phyloP scores from a whole-genome alignment of 2,113 vertebrate species.

The Thalassarche chlororhynchos region DNA sequence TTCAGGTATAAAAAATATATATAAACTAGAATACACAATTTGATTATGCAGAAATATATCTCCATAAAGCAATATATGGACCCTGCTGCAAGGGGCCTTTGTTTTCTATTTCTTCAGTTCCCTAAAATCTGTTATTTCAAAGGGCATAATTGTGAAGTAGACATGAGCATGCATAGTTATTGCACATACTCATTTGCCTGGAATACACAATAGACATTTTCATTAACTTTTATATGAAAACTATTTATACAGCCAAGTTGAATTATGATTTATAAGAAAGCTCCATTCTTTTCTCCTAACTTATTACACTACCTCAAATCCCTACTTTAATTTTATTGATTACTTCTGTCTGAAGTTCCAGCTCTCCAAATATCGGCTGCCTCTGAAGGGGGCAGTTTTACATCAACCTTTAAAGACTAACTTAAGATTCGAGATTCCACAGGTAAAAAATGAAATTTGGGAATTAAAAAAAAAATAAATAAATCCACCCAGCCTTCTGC shows the following conservation, averaged over 20 bases:
- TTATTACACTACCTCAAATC: neutral
- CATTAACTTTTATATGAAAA: neutral
- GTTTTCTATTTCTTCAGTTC: neutral
- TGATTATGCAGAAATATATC: neutral
- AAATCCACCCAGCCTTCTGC: neutral
- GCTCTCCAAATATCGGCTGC: neutral
- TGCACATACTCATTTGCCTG: neutral
- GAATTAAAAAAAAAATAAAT: neutral
- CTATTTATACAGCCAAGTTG: neutral
- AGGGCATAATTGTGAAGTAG: neutral
- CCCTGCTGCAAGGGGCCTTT: neutral
- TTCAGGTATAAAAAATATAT: neutral
- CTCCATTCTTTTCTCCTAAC: neutral
- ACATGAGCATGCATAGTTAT: neutral
- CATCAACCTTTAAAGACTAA: neutral
- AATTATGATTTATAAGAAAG: neutral
- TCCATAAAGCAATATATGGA: neutral
- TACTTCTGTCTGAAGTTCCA: neutral
- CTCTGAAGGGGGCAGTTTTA: neutral
- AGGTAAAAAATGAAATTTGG: neutral
- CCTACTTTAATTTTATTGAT: neutral
- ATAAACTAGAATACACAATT: neutral
- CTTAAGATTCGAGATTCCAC: neutral
- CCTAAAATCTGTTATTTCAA: neutral
- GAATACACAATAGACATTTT: neutral